A percentile compares a stretch with the other conserved stretches of the same genome.
Conservation (phyloP, 1,140 invertebrate genomes). For the Drosophila guanche region DNA sequence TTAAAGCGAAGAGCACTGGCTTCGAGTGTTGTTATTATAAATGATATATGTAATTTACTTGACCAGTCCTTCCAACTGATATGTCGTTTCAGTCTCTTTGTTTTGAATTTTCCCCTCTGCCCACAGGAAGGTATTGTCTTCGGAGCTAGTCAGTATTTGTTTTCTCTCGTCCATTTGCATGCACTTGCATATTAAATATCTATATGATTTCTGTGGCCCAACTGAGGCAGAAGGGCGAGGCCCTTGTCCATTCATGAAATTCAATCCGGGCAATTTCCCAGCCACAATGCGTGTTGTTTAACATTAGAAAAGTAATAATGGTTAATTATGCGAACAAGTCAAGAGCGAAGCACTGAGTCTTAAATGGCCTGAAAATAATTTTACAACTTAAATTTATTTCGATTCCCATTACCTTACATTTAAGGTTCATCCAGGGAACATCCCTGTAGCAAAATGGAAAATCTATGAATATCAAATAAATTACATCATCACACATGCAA, state of each 20-base stretch:
- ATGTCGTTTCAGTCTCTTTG: slow-evolving; percentile 31
- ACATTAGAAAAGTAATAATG: slow-evolving; percentile 28
- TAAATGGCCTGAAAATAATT: slow-evolving; percentile 41
- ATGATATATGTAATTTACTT: slow-evolving; percentile 77
- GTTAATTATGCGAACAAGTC: slow-evolving; percentile 38
- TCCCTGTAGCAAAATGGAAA: slow-evolving; percentile 38
- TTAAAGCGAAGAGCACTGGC: slow-evolving; percentile 58
- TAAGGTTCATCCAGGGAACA: not conserved
- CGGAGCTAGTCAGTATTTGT: not conserved
- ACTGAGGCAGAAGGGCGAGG: slow-evolving; percentile 20
- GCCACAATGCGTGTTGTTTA: slow-evolving; percentile 35
- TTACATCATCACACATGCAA: slow-evolving; percentile 65
- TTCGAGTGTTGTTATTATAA: slow-evolving; percentile 63
- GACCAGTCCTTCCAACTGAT: slow-evolving; percentile 23
- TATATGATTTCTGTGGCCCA: slow-evolving; percentile 14
- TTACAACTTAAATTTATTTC: slow-evolving; percentile 33
- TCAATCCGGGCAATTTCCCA: slow-evolving; percentile 11
- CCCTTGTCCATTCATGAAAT: slow-evolving; percentile 20
- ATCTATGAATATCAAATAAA: slow-evolving; percentile 72
- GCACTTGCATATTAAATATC: slow-evolving; percentile 39
- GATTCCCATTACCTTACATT: slow-evolving; percentile 28
- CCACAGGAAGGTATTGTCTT: slow-evolving; percentile 3
- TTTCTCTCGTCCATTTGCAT: slow-evolving; percentile 20
- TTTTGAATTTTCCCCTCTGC: slow-evolving; percentile 23
- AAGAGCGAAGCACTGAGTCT: slow-evolving; percentile 5